These are phyloP conservation scores for Aphelenchoides fujianensis DNA, from an alignment of 1,140 invertebrate species.

Conservation along the genomic window DNA sequence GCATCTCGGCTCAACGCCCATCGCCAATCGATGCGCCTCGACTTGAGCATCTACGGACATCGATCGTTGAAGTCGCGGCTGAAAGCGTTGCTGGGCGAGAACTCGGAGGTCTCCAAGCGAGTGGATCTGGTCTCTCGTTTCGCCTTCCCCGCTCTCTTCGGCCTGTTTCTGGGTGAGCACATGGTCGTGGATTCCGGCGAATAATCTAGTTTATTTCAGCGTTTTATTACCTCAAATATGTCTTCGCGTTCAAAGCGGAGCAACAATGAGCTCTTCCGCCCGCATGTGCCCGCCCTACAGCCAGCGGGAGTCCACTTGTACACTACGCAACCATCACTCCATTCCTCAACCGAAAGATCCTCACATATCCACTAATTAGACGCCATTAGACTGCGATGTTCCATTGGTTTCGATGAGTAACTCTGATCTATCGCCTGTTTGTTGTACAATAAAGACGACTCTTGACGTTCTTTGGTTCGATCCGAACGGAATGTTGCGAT, in stretches of 20 bases:
- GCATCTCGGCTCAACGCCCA: constrained; percentile 17
- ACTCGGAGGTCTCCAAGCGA: constrained; percentile 50
- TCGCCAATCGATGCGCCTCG: constrained; percentile 28
- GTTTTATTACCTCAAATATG: constrained; percentile 42
- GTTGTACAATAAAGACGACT: too few relatives aligned
- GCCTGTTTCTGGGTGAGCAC: constrained; percentile 38
- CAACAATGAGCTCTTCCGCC: too few relatives aligned
- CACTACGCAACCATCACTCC: too few relatives aligned
- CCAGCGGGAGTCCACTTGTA: too few relatives aligned
- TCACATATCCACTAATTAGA: too few relatives aligned
- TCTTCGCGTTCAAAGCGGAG: constrained; percentile 21
- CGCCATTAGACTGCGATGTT: too few relatives aligned
- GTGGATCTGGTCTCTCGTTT: constrained; percentile 52
- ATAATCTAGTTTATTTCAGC: constrained; percentile 38
- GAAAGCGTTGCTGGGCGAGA: constrained; percentile 38
- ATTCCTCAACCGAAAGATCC: too few relatives aligned
- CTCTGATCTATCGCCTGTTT: too few relatives aligned
- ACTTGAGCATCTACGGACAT: constrained; percentile 29
- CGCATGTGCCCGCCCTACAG: too few relatives aligned
- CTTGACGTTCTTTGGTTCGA: too few relatives aligned
- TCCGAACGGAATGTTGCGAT: too few relatives aligned
- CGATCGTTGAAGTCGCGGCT: constrained; percentile 30
- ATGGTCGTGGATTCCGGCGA: neutral
- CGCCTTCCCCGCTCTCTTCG: constrained; percentile 47
- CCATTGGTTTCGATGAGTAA: too few relatives aligned